A percentile compares a stretch with the other conserved stretches of the same genome.
phyloP scores from a whole-genome alignment of 2,888 invertebrate genomes.

The Strigamia maritima region DNA sequence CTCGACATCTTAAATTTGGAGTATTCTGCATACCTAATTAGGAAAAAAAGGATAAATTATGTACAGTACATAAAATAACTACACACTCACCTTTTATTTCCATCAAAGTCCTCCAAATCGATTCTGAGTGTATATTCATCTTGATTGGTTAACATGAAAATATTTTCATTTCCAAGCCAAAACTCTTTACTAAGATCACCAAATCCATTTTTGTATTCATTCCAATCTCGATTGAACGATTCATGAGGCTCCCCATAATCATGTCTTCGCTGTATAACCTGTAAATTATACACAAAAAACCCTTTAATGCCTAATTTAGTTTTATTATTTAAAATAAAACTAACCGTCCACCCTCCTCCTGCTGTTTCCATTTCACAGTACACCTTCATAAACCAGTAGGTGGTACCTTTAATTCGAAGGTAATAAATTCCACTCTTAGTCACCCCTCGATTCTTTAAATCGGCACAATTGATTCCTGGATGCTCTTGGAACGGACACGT shows the following conservation, averaged over 20 bases:
- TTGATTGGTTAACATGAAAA: conserved; percentile 87
- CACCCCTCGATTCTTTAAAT: conserved; percentile 80
- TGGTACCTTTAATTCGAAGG: conserved; percentile 82
- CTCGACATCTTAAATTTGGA: conserved; percentile 89
- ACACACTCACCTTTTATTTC: conserved; percentile 75
- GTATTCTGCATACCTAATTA: conserved; percentile 78
- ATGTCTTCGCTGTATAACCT: conserved; percentile 87
- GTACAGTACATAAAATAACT: neutral
- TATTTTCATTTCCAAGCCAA: conserved; percentile 90
- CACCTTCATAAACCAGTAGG: conserved; percentile 89
- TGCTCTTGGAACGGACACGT: conserved; percentile 41
- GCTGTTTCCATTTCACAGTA: conserved; percentile 84
- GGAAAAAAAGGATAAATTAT: neutral
- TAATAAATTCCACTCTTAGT: conserved; percentile 83
- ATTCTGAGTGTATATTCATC: conserved; percentile 83
- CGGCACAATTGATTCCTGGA: conserved; percentile 76
- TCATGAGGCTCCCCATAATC: conserved; percentile 83
- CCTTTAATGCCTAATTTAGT: neutral
- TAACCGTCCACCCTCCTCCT: conserved; percentile 91
- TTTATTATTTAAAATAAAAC: conserved; percentile 47
- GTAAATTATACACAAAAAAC: neutral
- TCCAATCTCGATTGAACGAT: conserved; percentile 88
- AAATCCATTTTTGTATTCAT: conserved; percentile 88
- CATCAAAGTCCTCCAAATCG: conserved; percentile 87
- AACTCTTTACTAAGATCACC: conserved; percentile 86